Evolutionary conservation across 2,797 vertebrate genomes (phyloP), one percentile per base, ranked within the genome.

Genomic region (Distichodus sexfasciatus): DNA sequence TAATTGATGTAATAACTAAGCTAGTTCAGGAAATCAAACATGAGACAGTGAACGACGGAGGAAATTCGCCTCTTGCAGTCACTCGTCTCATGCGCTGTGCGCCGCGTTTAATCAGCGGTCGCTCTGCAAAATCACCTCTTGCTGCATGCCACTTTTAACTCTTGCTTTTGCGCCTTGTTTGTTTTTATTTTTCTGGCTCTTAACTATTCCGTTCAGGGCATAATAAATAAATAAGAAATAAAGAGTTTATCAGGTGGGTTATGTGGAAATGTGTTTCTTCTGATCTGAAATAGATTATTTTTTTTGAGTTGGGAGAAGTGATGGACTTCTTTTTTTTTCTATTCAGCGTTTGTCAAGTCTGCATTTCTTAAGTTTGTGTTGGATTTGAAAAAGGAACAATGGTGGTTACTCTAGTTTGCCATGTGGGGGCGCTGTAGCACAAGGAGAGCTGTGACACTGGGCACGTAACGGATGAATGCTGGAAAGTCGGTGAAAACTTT

Each of bases 1-100:
- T 80, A 19, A 85, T 77, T 75, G 79, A 86, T 89, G 84, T 86
- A 88, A 86, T 83, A 84, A 87, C 86, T 88, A 54, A 87, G 84
- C 88, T 85, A 89, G 79, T 88, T 86, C 87, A 86, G 86, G 87
- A 88, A 88, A n/a, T n/a, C n/a, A n/a, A 84, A 90, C 87, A 87
- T 83, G 87, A 91, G 89, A 91, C 90, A 90, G 90, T 91, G 90
- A 91, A 91, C 86, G 71, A 66, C 9, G 74, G 89, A 85, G 80
- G 88, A 86, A 72, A 83, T 82, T 82, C 82, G 85, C 80, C 80
- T 66, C 71, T 77, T 82, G 86, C 85, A 83, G 74, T 82, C 79
- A 84, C 87, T 82, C 78, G 82, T 87, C 83, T 87, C 85, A 83
- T 86, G 82, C 90, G 71, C 85, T 84, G 86, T 89, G 85, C 80